Percentiles rank a stretch among this genome's conserved stretches.
These are phyloP conservation scores for Falco berigora DNA, from an alignment of 2,797 vertebrate species.

Conservation along the genomic window DNA sequence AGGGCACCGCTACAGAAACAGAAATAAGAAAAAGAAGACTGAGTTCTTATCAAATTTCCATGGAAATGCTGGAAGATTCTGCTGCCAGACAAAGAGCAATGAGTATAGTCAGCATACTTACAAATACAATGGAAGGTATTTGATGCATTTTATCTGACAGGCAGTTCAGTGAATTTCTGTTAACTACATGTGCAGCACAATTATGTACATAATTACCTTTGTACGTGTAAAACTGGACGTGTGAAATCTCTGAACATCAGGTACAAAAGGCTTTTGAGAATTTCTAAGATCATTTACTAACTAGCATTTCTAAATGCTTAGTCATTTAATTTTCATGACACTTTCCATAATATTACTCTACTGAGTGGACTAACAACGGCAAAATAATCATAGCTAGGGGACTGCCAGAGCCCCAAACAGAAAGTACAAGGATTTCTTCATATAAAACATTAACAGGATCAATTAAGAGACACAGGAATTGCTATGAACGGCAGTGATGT, in stretches of 20 bases:
- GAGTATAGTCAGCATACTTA: constrained; percentile 90
- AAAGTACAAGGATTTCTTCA: not conserved
- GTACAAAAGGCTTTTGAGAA: not conserved
- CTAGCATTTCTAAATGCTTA: not conserved
- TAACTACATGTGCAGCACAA: not conserved
- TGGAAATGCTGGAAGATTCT: constrained; percentile 85
- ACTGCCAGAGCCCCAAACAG: not conserved
- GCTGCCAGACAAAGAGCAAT: constrained; percentile 82
- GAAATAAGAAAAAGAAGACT: constrained; percentile 85
- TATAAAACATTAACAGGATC: not conserved
- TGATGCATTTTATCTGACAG: not conserved
- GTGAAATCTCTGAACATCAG: not conserved
- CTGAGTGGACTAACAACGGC: not conserved
- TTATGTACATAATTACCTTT: not conserved
- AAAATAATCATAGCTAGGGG: not conserved
- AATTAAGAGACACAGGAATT: not conserved
- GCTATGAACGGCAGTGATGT: not conserved
- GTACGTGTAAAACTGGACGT: not conserved
- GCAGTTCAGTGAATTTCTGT: not conserved
- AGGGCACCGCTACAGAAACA: constrained; percentile 90
- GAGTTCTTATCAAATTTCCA: constrained; percentile 80
- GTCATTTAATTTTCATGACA: not conserved
- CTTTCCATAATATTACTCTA: not conserved
- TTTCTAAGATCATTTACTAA: not conserved
- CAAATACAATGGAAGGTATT: constrained; percentile 93